These are phyloP conservation scores for Phyllostomus hastatus DNA, from an alignment of 2,113 vertebrate genomes.

Conservation along the genomic window DNA sequence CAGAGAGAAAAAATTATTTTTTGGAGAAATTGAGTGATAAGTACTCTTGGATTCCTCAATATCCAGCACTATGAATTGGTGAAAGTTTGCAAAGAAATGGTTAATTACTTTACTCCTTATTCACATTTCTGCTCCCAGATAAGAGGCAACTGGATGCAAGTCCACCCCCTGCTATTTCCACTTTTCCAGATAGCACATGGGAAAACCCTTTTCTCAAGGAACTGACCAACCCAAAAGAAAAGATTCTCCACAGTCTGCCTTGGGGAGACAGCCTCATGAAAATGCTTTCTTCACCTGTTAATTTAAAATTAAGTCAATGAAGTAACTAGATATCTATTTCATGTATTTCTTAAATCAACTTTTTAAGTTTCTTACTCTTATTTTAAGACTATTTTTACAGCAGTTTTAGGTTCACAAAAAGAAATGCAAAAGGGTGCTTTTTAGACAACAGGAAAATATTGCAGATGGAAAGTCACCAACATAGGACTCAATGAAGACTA, in stretches of 20 bases:
- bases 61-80: neutral
- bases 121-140: neutral
- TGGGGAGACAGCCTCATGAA: neutral
- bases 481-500: neutral
- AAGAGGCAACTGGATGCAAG: neutral
- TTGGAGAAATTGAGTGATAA: neutral
- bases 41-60: neutral
- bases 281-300: neutral
- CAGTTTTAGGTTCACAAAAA: neutral
- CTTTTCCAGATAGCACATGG: neutral
- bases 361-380: neutral
- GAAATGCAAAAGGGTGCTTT: neutral
- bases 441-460: neutral
- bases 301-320: neutral
- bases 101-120: neutral
- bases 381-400: neutral
- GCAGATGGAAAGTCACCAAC: neutral
- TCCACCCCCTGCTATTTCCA: accelerated
- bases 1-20: neutral
- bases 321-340: neutral
- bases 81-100: neutral
- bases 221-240: neutral
- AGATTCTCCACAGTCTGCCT: neutral
- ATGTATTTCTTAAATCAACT: neutral
- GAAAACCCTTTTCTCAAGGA: neutral